Base-by-base conservation (phyloP, 2,888 invertebrate species). In the Baronia brevicornis region DNA sequence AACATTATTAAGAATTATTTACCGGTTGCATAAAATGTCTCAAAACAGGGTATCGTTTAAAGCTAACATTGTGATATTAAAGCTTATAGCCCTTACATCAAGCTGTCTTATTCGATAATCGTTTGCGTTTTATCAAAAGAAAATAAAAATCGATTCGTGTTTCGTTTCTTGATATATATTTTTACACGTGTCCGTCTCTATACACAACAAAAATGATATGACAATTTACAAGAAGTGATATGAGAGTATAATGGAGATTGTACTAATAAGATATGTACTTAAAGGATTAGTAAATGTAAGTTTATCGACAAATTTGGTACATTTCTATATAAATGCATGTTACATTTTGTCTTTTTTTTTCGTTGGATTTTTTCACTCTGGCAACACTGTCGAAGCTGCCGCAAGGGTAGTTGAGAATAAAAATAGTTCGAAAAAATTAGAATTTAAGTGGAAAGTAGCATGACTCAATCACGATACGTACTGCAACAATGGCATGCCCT, bases 201-300 rank as follows among this genome's bases (percentile, higher is more conserved):
- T 68, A 72, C 68, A 80, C 73, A 78, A 73, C 71, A 71, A 72
- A 67, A 73, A 78, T 73, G 82, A 84, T 82, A 80, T 84, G 82
- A 63, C 65, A 73, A 72, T 80, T 74, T 82, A 80, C 79, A 82
- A 74, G 72, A 67, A 68, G 73, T 82, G 82, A 84, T 84, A 84
- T 84, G 82, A 79, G 60, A 69, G 54, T 59, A 56, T 59, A 61
- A 67, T 74, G 73, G 63, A 75, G 68, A 77, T 80, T 79, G 79
- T 79, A 78, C 80, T 80, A 79, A 73, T 64, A 65, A 75, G 80
- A 82, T 82, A 84, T 82, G 80, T 80, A 77, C 74, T 78, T 73
- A 77, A 72, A 71, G 54, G 65, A 70, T 71, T 66, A 67, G 60
- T 47, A 44, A 44, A 47, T 41, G 51, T 62, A 66, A 65, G 54